These are phyloP conservation scores for Psilopsiagon aymara DNA, from an alignment of 2,113 vertebrate species.

Conservation along the genomic window DNA sequence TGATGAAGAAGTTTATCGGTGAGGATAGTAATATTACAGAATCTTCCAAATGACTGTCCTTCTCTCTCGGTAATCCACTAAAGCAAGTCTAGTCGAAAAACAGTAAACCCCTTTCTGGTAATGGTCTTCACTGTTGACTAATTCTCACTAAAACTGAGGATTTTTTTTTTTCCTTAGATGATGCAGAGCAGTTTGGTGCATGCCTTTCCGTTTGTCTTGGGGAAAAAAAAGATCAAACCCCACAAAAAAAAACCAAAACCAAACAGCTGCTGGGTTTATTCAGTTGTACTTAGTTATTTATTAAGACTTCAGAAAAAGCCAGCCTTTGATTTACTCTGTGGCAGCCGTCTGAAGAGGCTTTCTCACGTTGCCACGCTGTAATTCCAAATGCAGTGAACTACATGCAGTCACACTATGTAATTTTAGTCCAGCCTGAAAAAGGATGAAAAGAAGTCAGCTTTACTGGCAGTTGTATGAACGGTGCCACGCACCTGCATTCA, in stretches of 20 bases:
- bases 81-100: slow-evolving; percentile 32
- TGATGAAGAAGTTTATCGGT: slow-evolving; percentile 44
- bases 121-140: slow-evolving; percentile 54
- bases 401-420: slow-evolving; percentile 49
- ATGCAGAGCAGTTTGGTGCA: slow-evolving; percentile 44
- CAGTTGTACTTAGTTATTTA: slow-evolving; percentile 37
- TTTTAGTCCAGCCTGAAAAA: slow-evolving; percentile 53
- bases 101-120: slow-evolving; percentile 43
- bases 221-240: neutral
- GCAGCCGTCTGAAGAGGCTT: slow-evolving; percentile 50
- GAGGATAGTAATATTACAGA: slow-evolving; percentile 21
- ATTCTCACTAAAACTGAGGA: slow-evolving; percentile 37
- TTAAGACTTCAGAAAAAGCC: slow-evolving; percentile 26
- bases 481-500: slow-evolving; percentile 64
- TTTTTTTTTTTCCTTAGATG: slow-evolving; percentile 54
- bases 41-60: slow-evolving; percentile 34
- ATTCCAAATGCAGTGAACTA: slow-evolving; percentile 48
- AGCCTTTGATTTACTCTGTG: slow-evolving; percentile 56
- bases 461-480: slow-evolving; percentile 4
- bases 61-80: slow-evolving; percentile 66
- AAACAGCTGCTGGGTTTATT: slow-evolving; percentile 24
- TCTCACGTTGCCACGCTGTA: slow-evolving; percentile 59
- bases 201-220: slow-evolving; percentile 11
- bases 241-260: neutral
- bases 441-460: slow-evolving; percentile 28